Evolutionary conservation across 2,113 vertebrate genomes (phyloP).

Genomic region (Hydrolagus affinis): DNA sequence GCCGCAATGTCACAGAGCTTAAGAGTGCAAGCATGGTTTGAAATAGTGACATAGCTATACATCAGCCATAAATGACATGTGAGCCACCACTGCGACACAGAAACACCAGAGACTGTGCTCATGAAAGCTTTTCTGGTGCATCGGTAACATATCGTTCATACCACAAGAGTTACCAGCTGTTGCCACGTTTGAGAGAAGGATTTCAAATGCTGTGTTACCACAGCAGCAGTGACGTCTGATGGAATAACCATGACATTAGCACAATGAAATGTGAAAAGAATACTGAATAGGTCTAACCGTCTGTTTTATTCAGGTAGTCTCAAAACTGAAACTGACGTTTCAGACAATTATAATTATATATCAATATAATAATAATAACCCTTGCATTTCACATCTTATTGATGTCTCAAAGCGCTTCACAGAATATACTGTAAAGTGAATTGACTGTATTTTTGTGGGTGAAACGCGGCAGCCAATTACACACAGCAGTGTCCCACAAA

Average conservation of each 20-base stretch:
- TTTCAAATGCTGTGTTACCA: background rate
- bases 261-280: background rate
- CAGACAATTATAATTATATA: too few relatives aligned
- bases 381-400: too few relatives aligned
- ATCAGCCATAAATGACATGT: background rate
- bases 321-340: too few relatives aligned
- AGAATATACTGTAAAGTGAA: too few relatives aligned
- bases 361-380: too few relatives aligned
- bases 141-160: background rate
- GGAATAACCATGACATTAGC: background rate
- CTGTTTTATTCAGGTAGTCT: background rate
- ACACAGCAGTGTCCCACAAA: too few relatives aligned
- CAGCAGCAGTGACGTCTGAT: background rate
- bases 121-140: background rate
- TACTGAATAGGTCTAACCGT: background rate
- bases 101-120: background rate
- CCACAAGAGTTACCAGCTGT: conserved; percentile 1
- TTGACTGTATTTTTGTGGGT: too few relatives aligned
- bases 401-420: too few relatives aligned
- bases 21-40: background rate
- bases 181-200: background rate
- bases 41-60: background rate
- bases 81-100: too few relatives aligned
- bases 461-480: too few relatives aligned
- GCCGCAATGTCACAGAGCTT: too few relatives aligned